Evolutionary conservation across 2,113 vertebrate species (phyloP).

Genomic region (Rhinogobius similis): DNA sequence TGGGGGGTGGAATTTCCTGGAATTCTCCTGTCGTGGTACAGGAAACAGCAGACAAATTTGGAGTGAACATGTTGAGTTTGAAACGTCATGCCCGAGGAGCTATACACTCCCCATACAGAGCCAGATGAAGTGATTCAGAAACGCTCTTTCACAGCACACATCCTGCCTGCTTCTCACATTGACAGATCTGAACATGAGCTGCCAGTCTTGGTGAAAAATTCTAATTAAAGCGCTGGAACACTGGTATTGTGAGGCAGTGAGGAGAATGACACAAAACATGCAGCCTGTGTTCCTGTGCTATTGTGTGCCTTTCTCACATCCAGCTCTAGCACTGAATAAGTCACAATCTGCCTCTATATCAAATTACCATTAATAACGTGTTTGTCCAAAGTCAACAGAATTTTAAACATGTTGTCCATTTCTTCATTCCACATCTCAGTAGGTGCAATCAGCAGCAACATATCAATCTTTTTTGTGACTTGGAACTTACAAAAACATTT

Average conservation of each 20-base stretch:
- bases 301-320: slow-evolving; percentile 23
- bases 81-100: slow-evolving; percentile 56
- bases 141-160: slow-evolving; percentile 29
- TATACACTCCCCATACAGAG: slow-evolving; percentile 48
- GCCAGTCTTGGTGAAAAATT: slow-evolving; percentile 38
- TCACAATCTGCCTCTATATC: not conserved
- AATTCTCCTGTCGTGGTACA: slow-evolving; percentile 72
- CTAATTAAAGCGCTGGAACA: slow-evolving; percentile 50
- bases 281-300: slow-evolving; percentile 38
- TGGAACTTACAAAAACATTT: not conserved
- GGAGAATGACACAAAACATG: slow-evolving; percentile 41
- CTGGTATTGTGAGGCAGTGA: slow-evolving; percentile 21
- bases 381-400: not conserved
- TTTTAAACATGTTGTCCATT: not conserved
- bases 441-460: not conserved
- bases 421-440: not conserved
- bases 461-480: not conserved
- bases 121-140: slow-evolving; percentile 61
- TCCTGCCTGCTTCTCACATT: slow-evolving; percentile 37
- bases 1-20: slow-evolving; percentile 62
- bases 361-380: not conserved
- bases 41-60: slow-evolving; percentile 80
- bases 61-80: slow-evolving; percentile 51
- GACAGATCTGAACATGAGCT: slow-evolving; percentile 32
- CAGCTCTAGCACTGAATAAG: slow-evolving; percentile 1